Conservation (phyloP, 1,140 invertebrate genomes). For the Stegodyphus dumicola region DNA sequence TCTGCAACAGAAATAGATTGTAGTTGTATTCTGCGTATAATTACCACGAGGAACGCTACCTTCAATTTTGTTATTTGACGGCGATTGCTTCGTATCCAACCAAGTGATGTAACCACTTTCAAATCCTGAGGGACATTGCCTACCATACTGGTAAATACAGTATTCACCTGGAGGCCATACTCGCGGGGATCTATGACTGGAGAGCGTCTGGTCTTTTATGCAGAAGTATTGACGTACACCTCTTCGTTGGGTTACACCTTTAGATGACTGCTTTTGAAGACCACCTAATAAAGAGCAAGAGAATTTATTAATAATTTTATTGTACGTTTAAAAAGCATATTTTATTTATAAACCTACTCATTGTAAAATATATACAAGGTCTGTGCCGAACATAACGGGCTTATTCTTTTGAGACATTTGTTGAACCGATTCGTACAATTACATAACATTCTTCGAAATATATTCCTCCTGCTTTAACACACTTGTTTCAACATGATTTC, state of each 20-base stretch:
- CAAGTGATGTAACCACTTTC: constrained; percentile 63
- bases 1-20: constrained; percentile 65
- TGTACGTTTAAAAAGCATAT: background rate
- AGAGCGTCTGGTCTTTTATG: constrained; percentile 30
- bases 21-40: constrained; percentile 63
- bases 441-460: too few relatives aligned
- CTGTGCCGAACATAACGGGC: too few relatives aligned
- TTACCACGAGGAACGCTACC: constrained; percentile 39
- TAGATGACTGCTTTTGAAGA: background rate
- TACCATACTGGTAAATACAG: constrained; percentile 65
- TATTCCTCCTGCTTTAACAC: too few relatives aligned
- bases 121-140: constrained; percentile 63
- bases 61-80: constrained; percentile 24
- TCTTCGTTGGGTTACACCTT: constrained; percentile 5
- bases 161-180: constrained; percentile 64
- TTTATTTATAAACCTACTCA: too few relatives aligned
- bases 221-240: constrained; percentile 64
- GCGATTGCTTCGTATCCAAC: background rate
- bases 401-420: too few relatives aligned
- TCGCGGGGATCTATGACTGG: background rate
- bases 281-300: background rate
- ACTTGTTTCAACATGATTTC: too few relatives aligned
- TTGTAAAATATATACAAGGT: too few relatives aligned
- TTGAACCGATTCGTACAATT: too few relatives aligned
- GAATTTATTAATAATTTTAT: background rate